Evolutionary conservation across 2,113 vertebrate species (phyloP).

Genomic region (Eulemur macaco): DNA sequence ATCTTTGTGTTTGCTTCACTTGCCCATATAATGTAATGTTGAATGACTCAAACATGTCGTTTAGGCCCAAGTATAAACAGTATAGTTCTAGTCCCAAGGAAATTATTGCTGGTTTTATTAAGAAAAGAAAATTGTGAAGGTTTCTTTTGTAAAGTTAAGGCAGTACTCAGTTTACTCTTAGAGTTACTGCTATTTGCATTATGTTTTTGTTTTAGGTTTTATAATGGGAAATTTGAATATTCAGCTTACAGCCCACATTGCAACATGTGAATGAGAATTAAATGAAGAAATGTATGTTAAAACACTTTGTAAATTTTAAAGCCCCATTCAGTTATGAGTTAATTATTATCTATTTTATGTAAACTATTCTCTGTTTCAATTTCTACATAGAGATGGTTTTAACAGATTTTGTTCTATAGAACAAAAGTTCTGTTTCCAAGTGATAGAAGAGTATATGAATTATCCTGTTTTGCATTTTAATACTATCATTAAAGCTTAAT

Average conservation of each 20-base stretch:
- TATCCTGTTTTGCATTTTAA: constrained; percentile 72
- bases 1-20: background rate
- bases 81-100: background rate
- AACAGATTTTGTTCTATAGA: constrained; percentile 61
- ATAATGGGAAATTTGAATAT: background rate
- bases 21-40: background rate
- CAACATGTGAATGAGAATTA: constrained; percentile 31
- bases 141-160: constrained; percentile 36
- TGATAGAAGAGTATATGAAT: constrained; percentile 20
- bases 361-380: constrained; percentile 57
- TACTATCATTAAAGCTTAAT: constrained; percentile 66
- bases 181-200: background rate
- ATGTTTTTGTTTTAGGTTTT: constrained; percentile 5
- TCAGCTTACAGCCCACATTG: background rate
- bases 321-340: background rate
- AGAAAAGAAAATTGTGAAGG: constrained; percentile 37
- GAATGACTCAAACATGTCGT: background rate
- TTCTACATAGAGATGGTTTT: constrained; percentile 55
- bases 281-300: constrained; percentile 6
- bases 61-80: constrained; percentile 48
- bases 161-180: background rate
- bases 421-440: constrained; percentile 72
- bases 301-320: constrained; percentile 55
- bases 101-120: constrained; percentile 56
- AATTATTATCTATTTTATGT: constrained; percentile 54